phyloP scores from a whole-genome alignment of 2,888 invertebrate species.

The Heliothis peltigera region DNA sequence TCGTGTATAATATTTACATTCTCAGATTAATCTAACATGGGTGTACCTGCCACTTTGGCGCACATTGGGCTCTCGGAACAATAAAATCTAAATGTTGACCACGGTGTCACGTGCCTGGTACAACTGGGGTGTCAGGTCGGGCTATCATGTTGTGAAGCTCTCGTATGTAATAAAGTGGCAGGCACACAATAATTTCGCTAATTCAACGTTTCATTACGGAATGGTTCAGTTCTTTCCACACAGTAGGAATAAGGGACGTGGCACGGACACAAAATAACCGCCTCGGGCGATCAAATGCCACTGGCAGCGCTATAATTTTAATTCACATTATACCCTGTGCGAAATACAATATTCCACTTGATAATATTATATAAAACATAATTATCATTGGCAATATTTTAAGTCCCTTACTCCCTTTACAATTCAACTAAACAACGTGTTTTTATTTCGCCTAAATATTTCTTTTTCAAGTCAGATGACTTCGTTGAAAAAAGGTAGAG shows the following conservation, averaged over 20 bases:
- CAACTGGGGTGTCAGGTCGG: slow-evolving; percentile 14
- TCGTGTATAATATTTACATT: slow-evolving; percentile 87
- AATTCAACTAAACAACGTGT: slow-evolving; percentile 81
- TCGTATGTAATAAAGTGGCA: slow-evolving; percentile 74
- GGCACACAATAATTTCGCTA: slow-evolving; percentile 78
- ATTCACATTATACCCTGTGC: slow-evolving; percentile 89
- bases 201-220: slow-evolving; percentile 81
- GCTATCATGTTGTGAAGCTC: slow-evolving; percentile 20
- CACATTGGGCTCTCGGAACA: slow-evolving; percentile 25
- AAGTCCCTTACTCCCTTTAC: slow-evolving; percentile 86
- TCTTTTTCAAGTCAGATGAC: slow-evolving; percentile 68
- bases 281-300: slow-evolving; percentile 65
- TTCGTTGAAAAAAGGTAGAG: slow-evolving; percentile 67
- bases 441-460: slow-evolving; percentile 75
- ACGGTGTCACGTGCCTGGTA: slow-evolving; percentile 20
- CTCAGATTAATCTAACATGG: slow-evolving; percentile 79
- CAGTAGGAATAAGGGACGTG: slow-evolving; percentile 86
- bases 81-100: slow-evolving; percentile 34
- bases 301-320: slow-evolving; percentile 74
- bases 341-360: slow-evolving; percentile 82
- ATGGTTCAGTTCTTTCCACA: slow-evolving; percentile 86
- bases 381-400: slow-evolving; percentile 82
- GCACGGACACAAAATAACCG: slow-evolving; percentile 76
- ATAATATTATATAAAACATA: slow-evolving; percentile 82
- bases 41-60: slow-evolving; percentile 79